phyloP scores from a whole-genome alignment of 2,113 vertebrate species.

The Aviceda subcristata region DNA sequence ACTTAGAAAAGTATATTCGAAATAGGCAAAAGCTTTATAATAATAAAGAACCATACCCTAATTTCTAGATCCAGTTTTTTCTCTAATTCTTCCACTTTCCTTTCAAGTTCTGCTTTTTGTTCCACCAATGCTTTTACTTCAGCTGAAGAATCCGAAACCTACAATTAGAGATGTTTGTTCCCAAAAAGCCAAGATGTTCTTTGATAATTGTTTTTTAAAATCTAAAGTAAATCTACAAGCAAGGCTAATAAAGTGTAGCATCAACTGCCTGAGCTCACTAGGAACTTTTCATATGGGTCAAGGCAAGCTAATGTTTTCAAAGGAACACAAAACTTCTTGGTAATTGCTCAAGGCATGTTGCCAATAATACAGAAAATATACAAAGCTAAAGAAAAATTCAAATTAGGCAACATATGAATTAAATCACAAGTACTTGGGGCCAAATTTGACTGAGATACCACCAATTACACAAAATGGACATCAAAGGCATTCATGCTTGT shows the following conservation, averaged over 20 bases:
- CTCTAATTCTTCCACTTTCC: constrained; percentile 81
- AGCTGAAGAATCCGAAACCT: constrained; percentile 76
- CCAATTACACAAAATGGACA: neutral
- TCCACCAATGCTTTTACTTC: constrained; percentile 85
- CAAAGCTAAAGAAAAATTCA: neutral
- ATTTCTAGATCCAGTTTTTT: constrained; percentile 82
- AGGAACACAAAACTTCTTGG: neutral
- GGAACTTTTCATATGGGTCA: neutral
- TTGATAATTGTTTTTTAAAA: neutral
- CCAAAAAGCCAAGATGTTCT: neutral
- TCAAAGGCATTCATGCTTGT: neutral
- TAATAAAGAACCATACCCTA: constrained; percentile 70
- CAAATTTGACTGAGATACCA: neutral
- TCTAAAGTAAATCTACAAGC: neutral
- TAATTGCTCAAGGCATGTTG: neutral
- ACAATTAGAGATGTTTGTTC: constrained; percentile 17
- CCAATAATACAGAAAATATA: neutral
- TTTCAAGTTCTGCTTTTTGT: constrained; percentile 83
- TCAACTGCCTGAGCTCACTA: neutral
- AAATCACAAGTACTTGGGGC: neutral
- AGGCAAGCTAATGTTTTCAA: constrained; percentile 2
- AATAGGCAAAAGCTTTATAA: neutral
- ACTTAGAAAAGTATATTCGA: neutral
- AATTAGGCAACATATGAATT: neutral
- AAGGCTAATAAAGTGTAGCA: neutral